A percentile compares a stretch with the other conserved stretches of the same genome.
These are phyloP conservation scores for Todiramphus saurophagus DNA, from an alignment of 2,113 vertebrate genomes.

Conservation along the genomic window DNA sequence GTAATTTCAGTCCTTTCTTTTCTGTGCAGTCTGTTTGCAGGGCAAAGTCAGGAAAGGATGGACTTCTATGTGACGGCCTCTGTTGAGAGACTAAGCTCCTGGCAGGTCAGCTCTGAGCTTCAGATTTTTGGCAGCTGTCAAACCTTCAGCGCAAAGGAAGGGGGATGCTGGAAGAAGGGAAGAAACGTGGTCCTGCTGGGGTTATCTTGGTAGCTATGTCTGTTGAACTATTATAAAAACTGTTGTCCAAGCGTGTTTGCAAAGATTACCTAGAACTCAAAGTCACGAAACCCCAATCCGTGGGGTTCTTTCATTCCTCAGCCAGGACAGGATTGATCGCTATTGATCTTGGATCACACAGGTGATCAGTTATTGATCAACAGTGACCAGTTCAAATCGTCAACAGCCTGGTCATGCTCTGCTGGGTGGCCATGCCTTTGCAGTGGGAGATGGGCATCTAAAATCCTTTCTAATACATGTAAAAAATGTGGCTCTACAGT, in stretches of 20 bases:
- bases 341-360: rapidly evolving
- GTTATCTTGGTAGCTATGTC: not conserved
- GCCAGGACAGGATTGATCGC: not conserved
- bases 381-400: not conserved
- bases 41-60: not conserved
- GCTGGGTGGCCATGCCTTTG: rapidly evolving
- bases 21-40: not conserved
- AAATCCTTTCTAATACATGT: not conserved
- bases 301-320: not conserved
- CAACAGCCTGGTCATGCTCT: not conserved
- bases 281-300: rapidly evolving
- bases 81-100: not conserved
- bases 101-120: not conserved
- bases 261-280: not conserved
- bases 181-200: not conserved
- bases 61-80: not conserved
- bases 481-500: not conserved
- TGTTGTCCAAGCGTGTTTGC: not conserved
- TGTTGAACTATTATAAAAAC: not conserved
- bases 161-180: not conserved
- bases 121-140: not conserved
- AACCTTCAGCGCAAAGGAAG: not conserved
- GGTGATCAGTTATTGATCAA: not conserved
- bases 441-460: not conserved
- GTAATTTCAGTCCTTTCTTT: constrained; percentile 28